A percentile compares a stretch with the other conserved stretches of the same genome.
Conservation (phyloP, 2,113 vertebrate species). For the Macaca mulatta region DNA sequence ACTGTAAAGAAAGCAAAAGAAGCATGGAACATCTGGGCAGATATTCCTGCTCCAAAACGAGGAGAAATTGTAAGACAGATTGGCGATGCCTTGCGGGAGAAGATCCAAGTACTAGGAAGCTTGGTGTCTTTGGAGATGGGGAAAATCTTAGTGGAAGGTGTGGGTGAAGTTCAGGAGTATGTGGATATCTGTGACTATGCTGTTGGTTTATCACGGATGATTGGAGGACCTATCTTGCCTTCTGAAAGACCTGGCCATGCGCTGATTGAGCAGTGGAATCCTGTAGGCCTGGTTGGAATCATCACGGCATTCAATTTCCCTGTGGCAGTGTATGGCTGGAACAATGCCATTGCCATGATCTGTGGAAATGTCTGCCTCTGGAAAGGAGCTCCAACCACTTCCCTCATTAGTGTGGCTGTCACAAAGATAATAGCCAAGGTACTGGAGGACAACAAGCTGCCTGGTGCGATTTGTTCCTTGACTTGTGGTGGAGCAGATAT, state of each 20-base stretch:
- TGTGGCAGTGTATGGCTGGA: conserved; percentile 97
- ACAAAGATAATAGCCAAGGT: conserved; percentile 83
- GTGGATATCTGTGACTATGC: no score
- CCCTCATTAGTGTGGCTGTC: conserved; percentile 95
- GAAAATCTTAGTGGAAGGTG: no score
- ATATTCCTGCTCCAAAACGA: conserved; percentile 62
- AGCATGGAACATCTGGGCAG: conserved; percentile 97
- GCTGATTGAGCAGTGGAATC: conserved; percentile 98
- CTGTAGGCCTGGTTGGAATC: conserved; percentile 94
- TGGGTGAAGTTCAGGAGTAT: no score
- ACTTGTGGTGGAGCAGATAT: no score
- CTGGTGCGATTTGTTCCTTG: no score
- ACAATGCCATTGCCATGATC: conserved; percentile 94
- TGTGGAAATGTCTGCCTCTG: conserved; percentile 97
- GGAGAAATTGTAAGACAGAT: no score
- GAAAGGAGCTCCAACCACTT: conserved; percentile 98
- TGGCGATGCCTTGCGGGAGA: no score
- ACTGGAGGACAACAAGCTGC: no score
- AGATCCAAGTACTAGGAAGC: no score
- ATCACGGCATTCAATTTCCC: conserved; percentile 99
- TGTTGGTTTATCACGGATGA: no score
- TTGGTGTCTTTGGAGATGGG: no score
- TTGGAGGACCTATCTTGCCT: no score
- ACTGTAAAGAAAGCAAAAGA: conserved; percentile 93
- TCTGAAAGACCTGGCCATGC: conserved; percentile 90